A percentile compares a stretch with the other conserved stretches of the same genome.
phyloP scores from a whole-genome alignment of 2,797 vertebrate genomes.

The Poecilia wingei region DNA sequence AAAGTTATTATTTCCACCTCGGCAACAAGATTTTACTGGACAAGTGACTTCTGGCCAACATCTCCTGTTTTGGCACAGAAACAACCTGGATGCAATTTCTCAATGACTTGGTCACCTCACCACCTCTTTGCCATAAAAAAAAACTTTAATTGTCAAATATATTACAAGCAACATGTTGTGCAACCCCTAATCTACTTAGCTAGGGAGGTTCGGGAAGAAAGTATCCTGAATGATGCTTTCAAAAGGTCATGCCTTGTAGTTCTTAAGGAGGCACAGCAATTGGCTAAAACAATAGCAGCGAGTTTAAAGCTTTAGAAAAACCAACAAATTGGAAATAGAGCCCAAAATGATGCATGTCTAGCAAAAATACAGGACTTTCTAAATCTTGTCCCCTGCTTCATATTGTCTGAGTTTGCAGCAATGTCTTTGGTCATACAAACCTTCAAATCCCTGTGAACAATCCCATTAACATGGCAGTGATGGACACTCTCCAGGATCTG shows the following conservation, averaged over 20 bases:
- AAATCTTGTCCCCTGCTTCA: conserved; percentile 7
- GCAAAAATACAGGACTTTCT: conserved; percentile 3
- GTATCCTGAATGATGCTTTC: neutral
- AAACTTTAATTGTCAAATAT: neutral
- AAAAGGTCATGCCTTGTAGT: neutral
- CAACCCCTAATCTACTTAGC: neutral
- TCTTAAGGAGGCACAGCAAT: neutral
- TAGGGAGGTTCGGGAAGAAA: neutral
- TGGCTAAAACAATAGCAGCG: neutral
- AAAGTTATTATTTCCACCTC: neutral
- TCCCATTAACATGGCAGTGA: conserved; percentile 91
- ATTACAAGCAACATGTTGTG: neutral
- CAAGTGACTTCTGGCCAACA: neutral
- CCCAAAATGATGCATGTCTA: neutral
- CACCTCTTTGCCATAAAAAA: neutral
- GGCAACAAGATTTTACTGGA: neutral
- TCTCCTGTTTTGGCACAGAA: neutral
- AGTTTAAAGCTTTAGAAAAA: neutral
- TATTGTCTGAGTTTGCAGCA: conserved; percentile 15
- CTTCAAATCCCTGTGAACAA: conserved; percentile 90
- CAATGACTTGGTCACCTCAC: neutral
- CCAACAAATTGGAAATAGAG: neutral
- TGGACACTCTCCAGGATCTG: conserved; percentile 91
- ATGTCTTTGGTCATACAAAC: conserved; percentile 75
- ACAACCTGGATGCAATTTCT: neutral